Evolutionary conservation across 2,113 vertebrate genomes (phyloP).

Genomic region (Xyrauchen texanus): DNA sequence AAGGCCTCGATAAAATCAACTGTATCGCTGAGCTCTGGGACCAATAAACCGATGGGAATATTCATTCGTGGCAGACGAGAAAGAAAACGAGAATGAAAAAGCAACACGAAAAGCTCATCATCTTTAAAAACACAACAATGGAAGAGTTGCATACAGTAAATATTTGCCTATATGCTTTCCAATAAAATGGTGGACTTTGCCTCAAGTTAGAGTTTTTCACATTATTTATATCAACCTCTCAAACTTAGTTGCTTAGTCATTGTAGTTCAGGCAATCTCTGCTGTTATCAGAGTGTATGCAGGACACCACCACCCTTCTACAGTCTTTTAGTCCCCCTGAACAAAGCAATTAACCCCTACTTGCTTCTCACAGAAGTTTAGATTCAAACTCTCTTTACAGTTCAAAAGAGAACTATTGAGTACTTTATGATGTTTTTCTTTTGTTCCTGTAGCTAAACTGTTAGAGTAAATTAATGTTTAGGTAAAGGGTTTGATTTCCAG

Average conservation of each 20-base stretch:
- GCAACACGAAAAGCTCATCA: too few relatives aligned
- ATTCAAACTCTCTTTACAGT: too few relatives aligned
- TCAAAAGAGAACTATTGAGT: too few relatives aligned
- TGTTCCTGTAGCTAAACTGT: too few relatives aligned
- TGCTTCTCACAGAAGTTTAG: not conserved
- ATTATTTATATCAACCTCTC: too few relatives aligned
- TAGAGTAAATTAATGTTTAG: too few relatives aligned
- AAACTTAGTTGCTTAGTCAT: too few relatives aligned
- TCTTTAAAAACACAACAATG: too few relatives aligned
- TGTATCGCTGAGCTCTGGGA: slow-evolving; percentile 48
- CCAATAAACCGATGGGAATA: slow-evolving; percentile 56
- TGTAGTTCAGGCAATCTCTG: not conserved
- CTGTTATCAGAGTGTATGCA: not conserved
- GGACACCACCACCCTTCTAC: not conserved
- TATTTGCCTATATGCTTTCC: not conserved
- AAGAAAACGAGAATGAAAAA: not conserved
- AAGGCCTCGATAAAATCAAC: slow-evolving; percentile 55
- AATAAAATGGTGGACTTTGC: not conserved
- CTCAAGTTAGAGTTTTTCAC: not conserved
- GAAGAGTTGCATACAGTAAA: not conserved
- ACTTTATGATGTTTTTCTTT: too few relatives aligned
- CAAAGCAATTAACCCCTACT: not conserved
- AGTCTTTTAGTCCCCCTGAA: not conserved
- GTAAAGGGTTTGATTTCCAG: too few relatives aligned
- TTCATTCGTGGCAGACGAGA: slow-evolving; percentile 34